Evolutionary conservation across 2,113 vertebrate species (phyloP).

Genomic region (Prunella himalayana): DNA sequence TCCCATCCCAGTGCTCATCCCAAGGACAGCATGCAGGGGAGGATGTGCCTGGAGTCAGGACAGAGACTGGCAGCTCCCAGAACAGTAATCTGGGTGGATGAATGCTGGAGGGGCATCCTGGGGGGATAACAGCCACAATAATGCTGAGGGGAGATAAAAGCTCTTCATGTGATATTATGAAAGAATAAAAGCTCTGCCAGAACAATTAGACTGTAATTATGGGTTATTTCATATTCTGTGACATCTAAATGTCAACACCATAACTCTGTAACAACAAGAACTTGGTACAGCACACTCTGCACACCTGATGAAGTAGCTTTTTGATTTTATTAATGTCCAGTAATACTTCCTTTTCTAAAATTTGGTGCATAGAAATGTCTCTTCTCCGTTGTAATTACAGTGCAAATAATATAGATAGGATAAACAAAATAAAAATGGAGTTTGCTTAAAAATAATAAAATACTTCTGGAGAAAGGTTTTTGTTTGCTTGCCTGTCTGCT

Average conservation of each 20-base stretch:
- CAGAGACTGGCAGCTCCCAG: background rate
- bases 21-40: accelerated
- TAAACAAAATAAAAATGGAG: background rate
- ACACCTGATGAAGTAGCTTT: background rate
- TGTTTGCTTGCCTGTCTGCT: background rate
- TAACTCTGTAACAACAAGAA: background rate
- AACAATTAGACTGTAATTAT: conserved; percentile 2
- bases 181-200: conserved; percentile 10
- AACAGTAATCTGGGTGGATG: background rate
- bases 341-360: background rate
- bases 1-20: background rate
- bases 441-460: background rate
- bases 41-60: background rate
- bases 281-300: background rate
- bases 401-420: background rate
- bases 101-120: background rate
- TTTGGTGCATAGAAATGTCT: background rate
- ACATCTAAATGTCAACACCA: background rate
- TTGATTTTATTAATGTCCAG: background rate
- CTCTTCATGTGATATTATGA: background rate
- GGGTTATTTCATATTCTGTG: background rate
- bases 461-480: background rate
- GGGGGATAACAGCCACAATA: background rate
- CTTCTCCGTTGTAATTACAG: background rate
- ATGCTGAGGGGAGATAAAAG: background rate